Evolutionary conservation across 2,888 invertebrate species (phyloP).

Genomic region (Pachliopta kotzebuea): DNA sequence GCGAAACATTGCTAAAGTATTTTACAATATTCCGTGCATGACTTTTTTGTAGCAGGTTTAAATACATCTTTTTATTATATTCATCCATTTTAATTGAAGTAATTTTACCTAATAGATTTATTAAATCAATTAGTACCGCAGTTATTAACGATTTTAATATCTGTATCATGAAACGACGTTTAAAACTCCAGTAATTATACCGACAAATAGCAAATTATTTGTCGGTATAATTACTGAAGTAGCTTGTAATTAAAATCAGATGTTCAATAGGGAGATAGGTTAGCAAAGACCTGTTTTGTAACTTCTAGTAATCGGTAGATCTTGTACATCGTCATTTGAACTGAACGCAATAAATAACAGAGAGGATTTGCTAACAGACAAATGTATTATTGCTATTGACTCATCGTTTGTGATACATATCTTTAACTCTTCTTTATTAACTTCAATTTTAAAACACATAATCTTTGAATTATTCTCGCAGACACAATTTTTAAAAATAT

Average conservation of each 20-base stretch:
- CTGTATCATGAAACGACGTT: not conserved
- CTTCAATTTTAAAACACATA: not conserved
- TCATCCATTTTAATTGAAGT: not conserved
- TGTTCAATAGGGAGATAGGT: not conserved
- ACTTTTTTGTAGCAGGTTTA: not conserved
- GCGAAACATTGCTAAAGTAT: not conserved
- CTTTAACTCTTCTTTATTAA: conserved; percentile 11
- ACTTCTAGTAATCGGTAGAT: conserved; percentile 16
- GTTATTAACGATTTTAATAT: not conserved
- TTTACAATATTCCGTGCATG: not conserved
- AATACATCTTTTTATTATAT: not conserved
- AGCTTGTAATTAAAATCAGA: not conserved
- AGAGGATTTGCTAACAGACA: conserved; percentile 29
- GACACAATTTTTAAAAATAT: too few relatives aligned
- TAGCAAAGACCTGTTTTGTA: not conserved
- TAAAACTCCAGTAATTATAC: not conserved
- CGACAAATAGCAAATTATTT: not conserved
- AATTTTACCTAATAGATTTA: not conserved
- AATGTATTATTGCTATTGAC: conserved; percentile 17
- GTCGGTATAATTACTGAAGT: too few relatives aligned
- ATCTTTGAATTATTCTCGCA: not conserved
- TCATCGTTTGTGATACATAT: conserved; percentile 14
- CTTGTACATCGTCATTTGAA: not conserved
- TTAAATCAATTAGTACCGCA: not conserved
- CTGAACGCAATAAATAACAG: conserved; percentile 21